Conservation (phyloP, 2,113 vertebrate genomes). For the Megaceryle torquata region DNA sequence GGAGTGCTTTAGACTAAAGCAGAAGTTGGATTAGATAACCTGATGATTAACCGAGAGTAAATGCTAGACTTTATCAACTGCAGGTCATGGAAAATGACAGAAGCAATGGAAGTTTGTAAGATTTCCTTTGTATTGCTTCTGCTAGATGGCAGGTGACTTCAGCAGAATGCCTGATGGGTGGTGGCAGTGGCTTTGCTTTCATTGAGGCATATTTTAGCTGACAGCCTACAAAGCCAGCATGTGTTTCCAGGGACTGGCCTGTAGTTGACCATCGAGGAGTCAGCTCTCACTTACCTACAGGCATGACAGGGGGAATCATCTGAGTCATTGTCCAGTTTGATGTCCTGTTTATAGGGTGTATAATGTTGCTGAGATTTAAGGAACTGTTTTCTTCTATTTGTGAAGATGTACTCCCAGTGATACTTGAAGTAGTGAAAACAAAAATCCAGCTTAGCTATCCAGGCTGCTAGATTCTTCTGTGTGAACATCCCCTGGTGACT, state of each 20-base stretch:
- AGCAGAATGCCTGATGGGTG: neutral
- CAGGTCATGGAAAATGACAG: neutral
- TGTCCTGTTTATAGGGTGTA: neutral
- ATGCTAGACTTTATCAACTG: neutral
- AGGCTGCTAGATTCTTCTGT: neutral
- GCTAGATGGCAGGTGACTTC: neutral
- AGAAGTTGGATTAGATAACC: too few relatives aligned
- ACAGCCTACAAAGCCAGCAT: too few relatives aligned
- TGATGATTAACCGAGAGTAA: too few relatives aligned
- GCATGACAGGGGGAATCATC: too few relatives aligned
- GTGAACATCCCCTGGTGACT: fast-evolving
- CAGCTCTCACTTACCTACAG: neutral
- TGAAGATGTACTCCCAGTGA: neutral
- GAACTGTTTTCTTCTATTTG: neutral
- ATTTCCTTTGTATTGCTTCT: neutral
- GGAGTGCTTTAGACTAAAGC: neutral
- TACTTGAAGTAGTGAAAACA: neutral
- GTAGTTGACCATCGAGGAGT: too few relatives aligned
- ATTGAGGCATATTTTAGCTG: fast-evolving
- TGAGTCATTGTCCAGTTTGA: too few relatives aligned
- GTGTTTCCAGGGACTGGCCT: neutral
- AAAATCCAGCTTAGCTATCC: neutral
- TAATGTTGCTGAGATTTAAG: neutral
- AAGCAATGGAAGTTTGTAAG: neutral
- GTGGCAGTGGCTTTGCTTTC: neutral